Evolutionary conservation across 64 coral and sea anemone species (phyloP), one percentile per base, ranked within the genome.

Genomic region (Trachythela sp.): DNA sequence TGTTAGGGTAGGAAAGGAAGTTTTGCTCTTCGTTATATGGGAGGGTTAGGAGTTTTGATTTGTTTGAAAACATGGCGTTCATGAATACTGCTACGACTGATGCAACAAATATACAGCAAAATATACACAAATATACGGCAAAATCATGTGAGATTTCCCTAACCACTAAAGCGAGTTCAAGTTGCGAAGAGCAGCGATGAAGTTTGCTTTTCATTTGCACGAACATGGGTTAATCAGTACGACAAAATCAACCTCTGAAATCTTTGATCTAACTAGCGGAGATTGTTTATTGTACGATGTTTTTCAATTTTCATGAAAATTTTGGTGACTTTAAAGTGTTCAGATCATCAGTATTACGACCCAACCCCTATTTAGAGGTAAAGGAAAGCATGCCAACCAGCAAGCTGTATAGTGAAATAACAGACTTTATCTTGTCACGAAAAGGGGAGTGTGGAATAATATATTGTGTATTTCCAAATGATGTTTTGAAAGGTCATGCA

Each of bases 271-370:
- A 72, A 72, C 24, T 30, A 35, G n/a, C 2, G 32, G 32, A 26
- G 68, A 72, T 72, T 26, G 68, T 72, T 13, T 24, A 30, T 72
- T 72, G 68, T 72, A 72, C 68, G 32, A 72, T 72, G 68, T 72
- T 72, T 72, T 72, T 72, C 2, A 30, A 11, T 1, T 4, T 91
- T 18, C 85, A 77, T 26, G 30, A 80, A n/a, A 37, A 67, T 29
- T 85, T 91, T 51, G 41, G 58, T 43, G 13, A 38, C 13, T 48
- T 91, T 48, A 80, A 40, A 77, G 43, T 87, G 32, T 52, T 72
- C n/a, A 76, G 90, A 56, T 39, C 85, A 30, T 77, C 90, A 39
- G 35, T 77, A 20, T 87, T 87, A 36, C 41, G 68, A 77, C 54
- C 2, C 0, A 72, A 72, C 68, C 33, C 29, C 13, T 72, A 31